phyloP scores from a whole-genome alignment of 2,888 invertebrate species.

The Bibio marci region DNA sequence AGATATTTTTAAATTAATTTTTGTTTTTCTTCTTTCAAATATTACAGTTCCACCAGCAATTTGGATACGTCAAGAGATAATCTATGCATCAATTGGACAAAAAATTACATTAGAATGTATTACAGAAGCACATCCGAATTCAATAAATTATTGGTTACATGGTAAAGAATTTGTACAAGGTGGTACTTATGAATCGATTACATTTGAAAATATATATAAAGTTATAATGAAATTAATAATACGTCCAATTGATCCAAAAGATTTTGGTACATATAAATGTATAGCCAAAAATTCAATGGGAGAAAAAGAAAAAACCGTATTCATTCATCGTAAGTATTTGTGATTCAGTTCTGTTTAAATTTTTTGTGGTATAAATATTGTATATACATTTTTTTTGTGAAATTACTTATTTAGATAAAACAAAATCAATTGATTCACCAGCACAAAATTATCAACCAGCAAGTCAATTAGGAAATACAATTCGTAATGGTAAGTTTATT shows the following conservation, averaged over 20 bases:
- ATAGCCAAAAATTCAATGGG: conserved; percentile 66
- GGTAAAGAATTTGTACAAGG: conserved; percentile 24
- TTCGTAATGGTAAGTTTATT: conserved; percentile 3
- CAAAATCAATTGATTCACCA: conserved; percentile 3
- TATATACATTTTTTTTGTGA: background rate
- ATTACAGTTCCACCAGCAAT: conserved; percentile 24
- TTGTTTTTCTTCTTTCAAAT: conserved; percentile 11
- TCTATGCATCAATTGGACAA: conserved; percentile 24
- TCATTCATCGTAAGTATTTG: conserved; percentile 11
- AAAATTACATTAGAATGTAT: conserved; percentile 24
- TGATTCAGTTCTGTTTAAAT: background rate
- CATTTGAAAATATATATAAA: conserved; percentile 56
- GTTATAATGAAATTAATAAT: conserved; percentile 57
- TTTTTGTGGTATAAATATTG: background rate
- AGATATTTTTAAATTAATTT: background rate
- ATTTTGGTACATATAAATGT: conserved; percentile 66
- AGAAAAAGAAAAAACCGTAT: conserved; percentile 31
- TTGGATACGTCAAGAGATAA: conserved; percentile 23
- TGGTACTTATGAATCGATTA: conserved; percentile 29
- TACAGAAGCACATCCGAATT: conserved; percentile 25
- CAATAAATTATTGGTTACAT: conserved; percentile 27
- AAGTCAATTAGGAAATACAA: conserved; percentile 3
- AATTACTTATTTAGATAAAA: conserved; percentile 3
- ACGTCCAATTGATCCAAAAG: conserved; percentile 40
- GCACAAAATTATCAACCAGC: conserved; percentile 3